These are phyloP conservation scores for Hyles lineata DNA, from an alignment of 2,888 invertebrate genomes.

Conservation along the genomic window DNA sequence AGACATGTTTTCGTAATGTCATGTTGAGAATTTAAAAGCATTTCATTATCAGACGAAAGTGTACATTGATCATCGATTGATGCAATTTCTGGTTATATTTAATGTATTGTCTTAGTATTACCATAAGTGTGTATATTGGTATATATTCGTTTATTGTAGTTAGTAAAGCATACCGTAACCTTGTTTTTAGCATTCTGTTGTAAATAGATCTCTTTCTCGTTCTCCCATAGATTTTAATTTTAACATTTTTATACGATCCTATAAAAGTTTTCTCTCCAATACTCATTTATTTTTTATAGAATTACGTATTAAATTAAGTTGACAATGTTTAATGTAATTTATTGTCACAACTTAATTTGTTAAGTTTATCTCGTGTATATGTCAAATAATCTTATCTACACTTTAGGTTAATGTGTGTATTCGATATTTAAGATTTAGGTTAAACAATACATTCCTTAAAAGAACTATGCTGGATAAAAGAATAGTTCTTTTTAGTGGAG, in stretches of 20 bases:
- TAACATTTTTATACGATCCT: conserved; percentile 39
- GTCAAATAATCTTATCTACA: conserved; percentile 38
- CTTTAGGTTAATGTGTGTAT: conserved; percentile 45
- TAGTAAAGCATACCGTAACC: neutral
- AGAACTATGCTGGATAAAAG: conserved; percentile 40
- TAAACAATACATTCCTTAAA: conserved; percentile 44
- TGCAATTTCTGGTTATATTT: conserved; percentile 30
- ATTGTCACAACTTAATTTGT: conserved; percentile 52
- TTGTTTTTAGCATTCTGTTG: conserved; percentile 41
- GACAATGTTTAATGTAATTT: conserved; percentile 56
- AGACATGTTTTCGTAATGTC: conserved; percentile 37
- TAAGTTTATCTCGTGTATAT: conserved; percentile 42
- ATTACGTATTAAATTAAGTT: conserved; percentile 39
- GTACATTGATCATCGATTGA: conserved; percentile 11
- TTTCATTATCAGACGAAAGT: neutral
- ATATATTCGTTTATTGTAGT: conserved; percentile 29
- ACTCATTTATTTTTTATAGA: conserved; percentile 48
- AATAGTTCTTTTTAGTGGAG: conserved; percentile 42
- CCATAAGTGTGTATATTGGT: conserved; percentile 29
- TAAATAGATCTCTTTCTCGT: conserved; percentile 48
- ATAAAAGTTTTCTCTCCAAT: conserved; percentile 50
- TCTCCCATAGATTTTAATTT: conserved; percentile 31
- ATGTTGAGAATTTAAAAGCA: conserved; percentile 35
- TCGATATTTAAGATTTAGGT: conserved; percentile 39
- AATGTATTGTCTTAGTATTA: conserved; percentile 28